Conservation (phyloP, 2,797 vertebrate species). For the Okamejei kenojei region DNA sequence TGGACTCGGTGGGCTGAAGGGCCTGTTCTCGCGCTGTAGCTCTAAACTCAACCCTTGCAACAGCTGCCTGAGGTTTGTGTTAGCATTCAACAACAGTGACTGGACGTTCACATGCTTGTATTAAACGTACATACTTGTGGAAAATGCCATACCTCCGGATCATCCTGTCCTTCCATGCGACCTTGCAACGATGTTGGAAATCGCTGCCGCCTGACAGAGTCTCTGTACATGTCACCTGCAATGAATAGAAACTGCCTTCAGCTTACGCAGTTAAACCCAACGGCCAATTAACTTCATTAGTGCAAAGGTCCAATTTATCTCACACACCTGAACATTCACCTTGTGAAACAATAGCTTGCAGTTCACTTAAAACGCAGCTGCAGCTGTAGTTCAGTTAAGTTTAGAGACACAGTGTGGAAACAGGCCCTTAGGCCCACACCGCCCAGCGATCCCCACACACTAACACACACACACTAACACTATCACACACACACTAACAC, state of each 20-base stretch:
- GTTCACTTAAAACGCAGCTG: background rate
- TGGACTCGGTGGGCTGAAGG: too few relatives aligned
- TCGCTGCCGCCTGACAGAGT: slow-evolving; percentile 64
- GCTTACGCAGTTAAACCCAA: background rate
- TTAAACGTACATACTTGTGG: background rate
- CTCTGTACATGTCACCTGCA: slow-evolving; percentile 73
- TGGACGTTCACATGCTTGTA: background rate
- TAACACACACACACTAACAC: too few relatives aligned
- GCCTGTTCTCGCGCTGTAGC: too few relatives aligned
- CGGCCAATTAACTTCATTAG: background rate
- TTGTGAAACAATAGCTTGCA: background rate
- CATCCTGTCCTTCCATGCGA: slow-evolving; percentile 83
- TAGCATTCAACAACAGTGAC: background rate
- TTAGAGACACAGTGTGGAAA: too few relatives aligned
- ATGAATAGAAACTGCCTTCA: background rate
- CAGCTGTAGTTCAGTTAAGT: too few relatives aligned
- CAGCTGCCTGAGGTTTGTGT: background rate
- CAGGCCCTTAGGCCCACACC: too few relatives aligned
- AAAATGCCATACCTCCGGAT: slow-evolving; percentile 66
- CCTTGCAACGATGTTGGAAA: slow-evolving; percentile 76
- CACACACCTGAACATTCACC: background rate
- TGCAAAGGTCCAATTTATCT: background rate
- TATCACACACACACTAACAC: too few relatives aligned
- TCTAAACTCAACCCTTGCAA: background rate
- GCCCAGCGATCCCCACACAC: too few relatives aligned